Evolutionary conservation across 1,140 invertebrate genomes (phyloP), one percentile per base, ranked within the genome.

Genomic region (Venustaconcha ellipsiformis): DNA sequence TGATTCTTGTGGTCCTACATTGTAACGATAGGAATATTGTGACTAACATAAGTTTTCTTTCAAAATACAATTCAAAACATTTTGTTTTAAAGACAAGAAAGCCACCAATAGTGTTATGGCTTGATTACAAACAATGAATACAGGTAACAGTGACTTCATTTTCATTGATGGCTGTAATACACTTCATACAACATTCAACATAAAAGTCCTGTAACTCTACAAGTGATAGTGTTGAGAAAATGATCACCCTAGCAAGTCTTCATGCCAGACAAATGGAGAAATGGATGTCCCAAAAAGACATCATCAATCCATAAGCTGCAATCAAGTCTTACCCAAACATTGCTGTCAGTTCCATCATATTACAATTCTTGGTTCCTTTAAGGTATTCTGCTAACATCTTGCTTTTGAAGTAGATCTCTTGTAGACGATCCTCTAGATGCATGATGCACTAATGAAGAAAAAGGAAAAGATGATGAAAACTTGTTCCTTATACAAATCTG

Each of bases 381-480:
- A 97, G 87, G 89, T 96, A 93, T 82, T 96, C 93, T 0, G 95
- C 94, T 60, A 97, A 85, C n/a, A 94, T 94, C 86, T 95, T 94
- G 63, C 96, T 97, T 73, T 95, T 93, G 56, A 96, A 90, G 90
- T 95, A 97, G 83, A 97, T 93, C 90, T 96, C 95, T 80, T 94
- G 92, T 26, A 97, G 88, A 83, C 95, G 93, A 72, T 95, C 93
- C 90, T 97, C 96, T 57, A 97, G 87, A 88, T 95, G 94, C 74
- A 93, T 93, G 66, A 96, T 88, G 85, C 96, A 97, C 95, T 97
- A 89, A 30, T 93, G 93, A 23, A 70, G 12, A 78, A 67, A 74
- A 72, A 58, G 15, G 65, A 48, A 48, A 48, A 48, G 37, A 48
- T 6, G 11, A 11, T 48, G 6, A 48, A 48, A 48, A 11, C 4